Evolutionary conservation across 1,140 invertebrate species (phyloP), one percentile per base, ranked within the genome.

Genomic region (Cardiocondyla obscurior): DNA sequence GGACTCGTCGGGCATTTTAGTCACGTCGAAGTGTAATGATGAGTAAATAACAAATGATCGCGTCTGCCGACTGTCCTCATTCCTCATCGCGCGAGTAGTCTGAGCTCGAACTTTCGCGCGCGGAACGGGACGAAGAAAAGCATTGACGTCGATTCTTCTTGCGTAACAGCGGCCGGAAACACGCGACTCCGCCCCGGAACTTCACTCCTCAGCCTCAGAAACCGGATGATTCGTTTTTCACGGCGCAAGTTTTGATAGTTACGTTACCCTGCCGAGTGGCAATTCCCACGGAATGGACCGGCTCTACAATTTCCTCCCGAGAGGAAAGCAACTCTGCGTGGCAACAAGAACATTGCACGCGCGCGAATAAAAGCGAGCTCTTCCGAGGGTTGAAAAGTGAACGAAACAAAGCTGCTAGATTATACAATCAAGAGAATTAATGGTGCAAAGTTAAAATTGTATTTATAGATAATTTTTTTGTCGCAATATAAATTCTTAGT

Each of bases 31-130:
- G 79, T 74, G 88, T 91, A 91, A 91, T 89, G 88, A 86, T 83
- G 85, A 70, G 85, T 91, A 91, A 91, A 90, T 91, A 91, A 91
- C 88, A 84, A 91, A 91, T 89, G 90, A 88, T 69, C 81, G 72
- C 53, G 83, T 62, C 81, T 73, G 70, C 46, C 36, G 53, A 46
- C 55, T 51, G 60, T 62, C 84, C 39, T 84, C 88, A 85, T 89
- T 79, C 81, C 82, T 91, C 89, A 90, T 90, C 87, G 84, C 51
- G 67, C 69, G 74, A 83, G 88, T 79, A 84, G 81, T 46, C 62
- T 46, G 28, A 79, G 87, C 74, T 67, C 25, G 25, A 88, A 89
- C 55, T 85, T 87, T 84, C 73, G 82, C 44, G 58, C 33, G 46
- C n/a, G 76, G 55, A 81, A n/a, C n/a, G n/a, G 53, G 44, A 12